A percentile compares a stretch with the other conserved stretches of the same genome.
phyloP scores from a whole-genome alignment of 2,797 vertebrate genomes.

The Pseudomugil gertrudae region DNA sequence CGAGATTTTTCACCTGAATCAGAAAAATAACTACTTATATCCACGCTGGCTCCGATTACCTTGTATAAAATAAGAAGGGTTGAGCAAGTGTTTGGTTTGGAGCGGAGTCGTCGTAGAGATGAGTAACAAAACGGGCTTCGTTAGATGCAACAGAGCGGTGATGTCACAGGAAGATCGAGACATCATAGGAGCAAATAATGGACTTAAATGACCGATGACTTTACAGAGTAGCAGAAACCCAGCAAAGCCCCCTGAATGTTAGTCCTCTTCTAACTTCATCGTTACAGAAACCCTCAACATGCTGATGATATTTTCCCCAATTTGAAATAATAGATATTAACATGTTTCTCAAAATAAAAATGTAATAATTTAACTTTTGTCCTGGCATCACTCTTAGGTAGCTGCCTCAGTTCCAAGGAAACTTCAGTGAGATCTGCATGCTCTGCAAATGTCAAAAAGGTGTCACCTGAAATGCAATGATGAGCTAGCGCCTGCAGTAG shows the following conservation, averaged over 20 bases:
- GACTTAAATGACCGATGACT: conserved; percentile 37
- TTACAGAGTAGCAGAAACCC: conserved; percentile 58
- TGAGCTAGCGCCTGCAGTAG: conserved; percentile 69
- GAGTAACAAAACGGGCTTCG: conserved; percentile 35
- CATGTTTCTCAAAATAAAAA: neutral
- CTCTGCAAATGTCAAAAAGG: conserved; percentile 47
- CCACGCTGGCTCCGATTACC: conserved; percentile 21
- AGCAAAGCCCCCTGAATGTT: conserved; percentile 48
- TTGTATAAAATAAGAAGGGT: conserved; percentile 7
- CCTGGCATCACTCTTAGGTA: conserved; percentile 64
- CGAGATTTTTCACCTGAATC: conserved; percentile 54
- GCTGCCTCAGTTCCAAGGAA: conserved; percentile 69
- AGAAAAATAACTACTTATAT: conserved; percentile 43
- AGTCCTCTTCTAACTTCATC: conserved; percentile 35
- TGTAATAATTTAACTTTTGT: conserved; percentile 11
- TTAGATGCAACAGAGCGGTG: conserved; percentile 38
- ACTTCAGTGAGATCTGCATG: conserved; percentile 28
- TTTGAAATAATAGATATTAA: conserved; percentile 35
- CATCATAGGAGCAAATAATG: conserved; percentile 28
- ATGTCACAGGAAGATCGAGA: conserved; percentile 37
- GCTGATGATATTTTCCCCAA: conserved; percentile 4
- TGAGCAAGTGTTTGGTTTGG: conserved; percentile 58
- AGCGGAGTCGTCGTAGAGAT: conserved; percentile 50
- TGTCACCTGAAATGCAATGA: conserved; percentile 56
- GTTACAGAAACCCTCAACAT: conserved; percentile 36